A percentile compares a stretch with the other conserved stretches of the same genome.
phyloP scores from a whole-genome alignment of 2,888 invertebrate genomes.

The Syritta pipiens region DNA sequence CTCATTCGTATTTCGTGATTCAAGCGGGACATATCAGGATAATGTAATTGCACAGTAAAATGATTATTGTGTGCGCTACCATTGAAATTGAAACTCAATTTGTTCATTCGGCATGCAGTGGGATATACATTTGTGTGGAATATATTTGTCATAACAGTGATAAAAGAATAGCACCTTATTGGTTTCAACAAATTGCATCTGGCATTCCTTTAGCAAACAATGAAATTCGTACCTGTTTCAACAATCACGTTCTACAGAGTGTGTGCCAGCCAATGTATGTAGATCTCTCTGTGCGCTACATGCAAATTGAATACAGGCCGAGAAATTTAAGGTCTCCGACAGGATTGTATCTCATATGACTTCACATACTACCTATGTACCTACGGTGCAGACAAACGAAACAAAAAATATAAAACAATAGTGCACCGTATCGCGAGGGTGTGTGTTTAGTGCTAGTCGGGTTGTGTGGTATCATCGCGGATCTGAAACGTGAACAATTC shows the following conservation, averaged over 20 bases:
- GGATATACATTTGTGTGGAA: constrained; percentile 47
- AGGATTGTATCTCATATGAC: constrained; percentile 67
- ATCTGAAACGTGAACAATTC: constrained; percentile 68
- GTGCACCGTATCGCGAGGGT: constrained; percentile 38
- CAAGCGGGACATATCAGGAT: too few species aligned
- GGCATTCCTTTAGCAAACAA: constrained; percentile 45
- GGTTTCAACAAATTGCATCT: too few species aligned
- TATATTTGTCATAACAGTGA: too few species aligned
- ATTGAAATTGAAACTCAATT: constrained; percentile 51
- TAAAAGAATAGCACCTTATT: too few species aligned
- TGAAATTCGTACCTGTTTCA: constrained; percentile 43
- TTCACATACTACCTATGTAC: constrained; percentile 63
- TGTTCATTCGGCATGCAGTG: constrained; percentile 52
- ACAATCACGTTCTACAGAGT: background rate
- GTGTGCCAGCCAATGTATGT: constrained; percentile 14
- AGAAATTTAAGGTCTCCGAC: constrained; percentile 60
- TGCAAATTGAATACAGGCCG: constrained; percentile 62
- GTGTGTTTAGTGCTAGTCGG: constrained; percentile 50
- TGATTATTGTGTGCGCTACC: constrained; percentile 32
- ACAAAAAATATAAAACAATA: constrained; percentile 41
- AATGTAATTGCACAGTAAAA: constrained; percentile 34
- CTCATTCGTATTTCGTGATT: constrained; percentile 44
- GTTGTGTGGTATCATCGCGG: constrained; percentile 45
- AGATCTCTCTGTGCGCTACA: constrained; percentile 61
- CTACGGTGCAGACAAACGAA: constrained; percentile 34